Evolutionary conservation across 2,113 vertebrate species (phyloP).

Genomic region (Motacilla tschutschensis): DNA sequence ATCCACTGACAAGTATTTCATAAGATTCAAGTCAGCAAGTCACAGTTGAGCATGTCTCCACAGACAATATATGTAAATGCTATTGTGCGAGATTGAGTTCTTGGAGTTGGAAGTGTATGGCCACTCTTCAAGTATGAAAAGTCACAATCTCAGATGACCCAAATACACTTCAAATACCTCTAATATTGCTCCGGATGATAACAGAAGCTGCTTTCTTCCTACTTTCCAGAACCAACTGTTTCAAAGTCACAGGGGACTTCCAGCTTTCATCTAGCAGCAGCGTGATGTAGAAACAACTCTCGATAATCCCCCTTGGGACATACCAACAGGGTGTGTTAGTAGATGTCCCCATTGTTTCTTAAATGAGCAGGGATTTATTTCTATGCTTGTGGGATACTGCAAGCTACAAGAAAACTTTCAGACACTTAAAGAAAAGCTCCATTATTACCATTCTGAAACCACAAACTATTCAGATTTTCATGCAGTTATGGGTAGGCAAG

Average conservation of each 20-base stretch:
- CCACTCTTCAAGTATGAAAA: not conserved
- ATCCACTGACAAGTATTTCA: not conserved
- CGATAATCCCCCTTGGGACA: not conserved
- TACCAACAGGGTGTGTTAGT: not conserved
- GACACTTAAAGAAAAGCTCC: not conserved
- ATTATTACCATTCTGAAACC: slow-evolving; percentile 7
- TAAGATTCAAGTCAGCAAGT: not conserved
- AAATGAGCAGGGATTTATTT: slow-evolving; percentile 1
- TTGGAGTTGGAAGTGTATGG: fast-evolving
- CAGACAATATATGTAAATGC: not conserved
- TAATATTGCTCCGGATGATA: not conserved
- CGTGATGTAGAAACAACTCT: not conserved
- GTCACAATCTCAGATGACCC: not conserved
- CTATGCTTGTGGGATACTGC: not conserved
- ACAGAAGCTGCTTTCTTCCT: not conserved
- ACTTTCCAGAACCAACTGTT: not conserved
- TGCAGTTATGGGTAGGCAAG: not conserved
- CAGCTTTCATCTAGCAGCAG: slow-evolving; percentile 1
- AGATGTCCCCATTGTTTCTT: not conserved
- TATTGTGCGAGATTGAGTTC: not conserved
- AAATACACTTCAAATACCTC: not conserved
- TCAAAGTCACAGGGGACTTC: not conserved
- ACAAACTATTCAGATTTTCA: not conserved
- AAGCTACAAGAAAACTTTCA: not conserved
- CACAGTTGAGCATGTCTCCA: not conserved